These are phyloP conservation scores for Laticauda laticaudata DNA, from an alignment of 2,113 vertebrate genomes.

Conservation along the genomic window DNA sequence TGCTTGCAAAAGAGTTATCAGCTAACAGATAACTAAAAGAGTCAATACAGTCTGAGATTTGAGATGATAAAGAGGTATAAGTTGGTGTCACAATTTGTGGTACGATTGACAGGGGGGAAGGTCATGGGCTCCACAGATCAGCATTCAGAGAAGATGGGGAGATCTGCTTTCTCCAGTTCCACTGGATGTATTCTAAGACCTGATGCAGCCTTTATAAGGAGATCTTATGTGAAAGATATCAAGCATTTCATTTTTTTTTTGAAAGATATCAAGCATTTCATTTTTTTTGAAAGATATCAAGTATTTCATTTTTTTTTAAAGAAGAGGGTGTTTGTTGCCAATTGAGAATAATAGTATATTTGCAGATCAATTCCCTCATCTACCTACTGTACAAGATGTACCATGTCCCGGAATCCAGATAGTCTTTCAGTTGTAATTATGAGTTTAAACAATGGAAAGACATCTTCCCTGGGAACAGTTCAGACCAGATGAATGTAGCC, in stretches of 20 bases:
- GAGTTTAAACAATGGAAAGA: constrained; percentile 24
- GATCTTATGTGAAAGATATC: neutral
- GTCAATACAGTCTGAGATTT: neutral
- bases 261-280: neutral
- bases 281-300: neutral
- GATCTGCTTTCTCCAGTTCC: neutral
- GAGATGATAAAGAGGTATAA: neutral
- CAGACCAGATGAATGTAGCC: constrained; percentile 41
- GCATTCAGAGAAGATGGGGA: neutral
- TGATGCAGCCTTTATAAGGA: neutral
- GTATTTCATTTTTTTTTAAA: neutral
- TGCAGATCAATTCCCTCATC: neutral
- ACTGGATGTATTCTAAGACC: neutral
- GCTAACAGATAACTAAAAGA: neutral
- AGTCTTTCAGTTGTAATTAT: neutral
- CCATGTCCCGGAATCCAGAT: constrained; percentile 6
- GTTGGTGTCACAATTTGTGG: neutral
- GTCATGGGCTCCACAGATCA: neutral
- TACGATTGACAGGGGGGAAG: neutral
- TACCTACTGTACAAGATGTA: constrained; percentile 3
- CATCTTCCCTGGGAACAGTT: constrained; percentile 14
- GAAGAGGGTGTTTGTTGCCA: neutral
- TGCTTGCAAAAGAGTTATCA: neutral
- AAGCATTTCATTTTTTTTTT: neutral
- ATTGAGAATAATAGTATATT: neutral